phyloP scores from a whole-genome alignment of 2,888 invertebrate genomes.

The Carcina quercana region DNA sequence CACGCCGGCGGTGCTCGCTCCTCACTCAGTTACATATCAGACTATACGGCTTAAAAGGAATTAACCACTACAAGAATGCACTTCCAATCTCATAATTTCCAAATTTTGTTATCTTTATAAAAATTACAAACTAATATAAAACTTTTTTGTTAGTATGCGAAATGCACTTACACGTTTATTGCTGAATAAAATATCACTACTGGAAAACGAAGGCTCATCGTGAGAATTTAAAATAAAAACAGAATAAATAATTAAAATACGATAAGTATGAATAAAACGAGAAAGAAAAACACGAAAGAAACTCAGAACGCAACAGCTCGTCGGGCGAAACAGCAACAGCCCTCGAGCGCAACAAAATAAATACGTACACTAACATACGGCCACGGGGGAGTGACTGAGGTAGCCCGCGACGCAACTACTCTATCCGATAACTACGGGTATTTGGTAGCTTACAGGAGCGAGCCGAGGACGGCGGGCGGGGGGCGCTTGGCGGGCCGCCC shows the following conservation, averaged over 20 bases:
- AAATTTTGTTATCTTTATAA: constrained; percentile 61
- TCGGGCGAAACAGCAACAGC: constrained; percentile 69
- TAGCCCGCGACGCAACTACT: constrained; percentile 65
- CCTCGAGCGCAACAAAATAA: constrained; percentile 69
- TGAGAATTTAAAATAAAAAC: constrained; percentile 51
- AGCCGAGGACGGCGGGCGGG: constrained; percentile 21
- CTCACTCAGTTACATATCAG: constrained; percentile 54
- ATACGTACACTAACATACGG: constrained; percentile 62
- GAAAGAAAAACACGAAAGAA: constrained; percentile 62
- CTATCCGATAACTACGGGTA: constrained; percentile 44
- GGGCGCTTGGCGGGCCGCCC: constrained; percentile 24
- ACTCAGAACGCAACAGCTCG: constrained; percentile 63
- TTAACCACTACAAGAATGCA: constrained; percentile 71
- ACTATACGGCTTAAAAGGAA: constrained; percentile 71
- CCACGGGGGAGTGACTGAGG: constrained; percentile 70
- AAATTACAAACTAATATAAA: constrained; percentile 67
- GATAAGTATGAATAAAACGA: constrained; percentile 56
- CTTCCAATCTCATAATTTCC: constrained; percentile 70
- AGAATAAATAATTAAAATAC: constrained; percentile 68
- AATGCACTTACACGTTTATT: constrained; percentile 70
- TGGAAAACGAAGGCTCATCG: constrained; percentile 67
- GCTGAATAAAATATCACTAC: constrained; percentile 74
- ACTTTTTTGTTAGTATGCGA: constrained; percentile 50
- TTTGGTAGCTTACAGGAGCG: constrained; percentile 34
- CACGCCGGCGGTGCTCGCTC: constrained; percentile 25